These are phyloP conservation scores for Ceramica pisi DNA, from an alignment of 2,888 invertebrate genomes.

Conservation along the genomic window DNA sequence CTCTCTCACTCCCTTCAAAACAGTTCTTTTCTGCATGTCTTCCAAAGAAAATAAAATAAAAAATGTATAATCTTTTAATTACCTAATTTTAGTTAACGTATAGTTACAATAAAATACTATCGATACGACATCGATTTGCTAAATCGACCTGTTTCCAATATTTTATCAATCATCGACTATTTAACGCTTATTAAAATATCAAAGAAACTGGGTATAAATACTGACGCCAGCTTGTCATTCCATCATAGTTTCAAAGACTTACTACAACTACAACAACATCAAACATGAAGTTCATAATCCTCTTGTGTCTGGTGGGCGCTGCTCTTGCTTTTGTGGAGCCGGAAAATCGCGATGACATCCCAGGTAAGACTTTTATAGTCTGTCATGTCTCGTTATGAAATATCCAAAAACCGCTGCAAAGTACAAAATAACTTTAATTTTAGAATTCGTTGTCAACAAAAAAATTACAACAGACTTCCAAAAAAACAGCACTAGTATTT, in stretches of 20 bases:
- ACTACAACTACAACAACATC: slow-evolving; percentile 3
- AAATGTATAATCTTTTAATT: no score
- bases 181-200: background rate
- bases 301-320: slow-evolving; percentile 1
- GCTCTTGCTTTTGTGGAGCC: background rate
- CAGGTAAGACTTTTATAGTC: background rate
- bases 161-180: background rate
- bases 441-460: no score
- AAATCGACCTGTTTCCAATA: slow-evolving; percentile 12
- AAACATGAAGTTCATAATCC: slow-evolving; percentile 10
- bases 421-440: no score
- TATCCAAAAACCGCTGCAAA: background rate
- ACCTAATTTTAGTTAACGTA: no score
- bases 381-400: background rate
- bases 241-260: slow-evolving; percentile 1
- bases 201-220: background rate
- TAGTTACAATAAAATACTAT: no score
- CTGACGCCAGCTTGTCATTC: no score
- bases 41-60: no score
- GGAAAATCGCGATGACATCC: background rate
- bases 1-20: no score
- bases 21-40: no score
- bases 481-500: no score
- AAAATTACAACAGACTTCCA: no score
- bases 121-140: background rate